Conservation (phyloP, 2,113 vertebrate species). For the Ondatra zibethicus region DNA sequence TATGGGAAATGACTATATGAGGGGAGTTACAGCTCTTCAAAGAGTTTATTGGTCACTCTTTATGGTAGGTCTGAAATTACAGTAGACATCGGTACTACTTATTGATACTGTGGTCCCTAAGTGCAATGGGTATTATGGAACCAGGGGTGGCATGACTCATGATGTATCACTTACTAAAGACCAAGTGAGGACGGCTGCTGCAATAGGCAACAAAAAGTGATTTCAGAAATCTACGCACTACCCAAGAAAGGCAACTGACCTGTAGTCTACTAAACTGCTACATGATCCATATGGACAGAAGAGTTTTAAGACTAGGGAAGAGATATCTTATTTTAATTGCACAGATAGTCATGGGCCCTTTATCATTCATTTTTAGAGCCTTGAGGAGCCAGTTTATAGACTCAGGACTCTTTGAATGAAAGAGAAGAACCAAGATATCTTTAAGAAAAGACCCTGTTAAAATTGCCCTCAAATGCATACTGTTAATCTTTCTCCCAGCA, state of each 20-base stretch:
- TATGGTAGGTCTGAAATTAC: neutral
- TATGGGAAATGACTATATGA: neutral
- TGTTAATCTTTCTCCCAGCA: neutral
- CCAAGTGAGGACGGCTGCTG: neutral
- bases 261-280: neutral
- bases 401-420: neutral
- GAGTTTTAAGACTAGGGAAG: neutral
- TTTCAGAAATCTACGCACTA: neutral
- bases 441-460: neutral
- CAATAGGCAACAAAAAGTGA: neutral
- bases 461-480: neutral
- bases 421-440: neutral
- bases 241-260: slow-evolving; percentile 9
- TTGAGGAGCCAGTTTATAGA: slow-evolving; percentile 14
- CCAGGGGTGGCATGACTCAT: neutral
- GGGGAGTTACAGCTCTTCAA: neutral
- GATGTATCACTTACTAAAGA: neutral
- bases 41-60: neutral
- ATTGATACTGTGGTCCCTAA: neutral
- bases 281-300: neutral
- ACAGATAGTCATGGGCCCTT: neutral
- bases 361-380: neutral
- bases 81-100: neutral
- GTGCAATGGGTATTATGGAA: neutral
- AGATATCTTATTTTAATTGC: neutral